Evolutionary conservation across 1,140 invertebrate genomes (phyloP), one percentile per base, ranked within the genome.

Genomic region (Epicauta chinensis): DNA sequence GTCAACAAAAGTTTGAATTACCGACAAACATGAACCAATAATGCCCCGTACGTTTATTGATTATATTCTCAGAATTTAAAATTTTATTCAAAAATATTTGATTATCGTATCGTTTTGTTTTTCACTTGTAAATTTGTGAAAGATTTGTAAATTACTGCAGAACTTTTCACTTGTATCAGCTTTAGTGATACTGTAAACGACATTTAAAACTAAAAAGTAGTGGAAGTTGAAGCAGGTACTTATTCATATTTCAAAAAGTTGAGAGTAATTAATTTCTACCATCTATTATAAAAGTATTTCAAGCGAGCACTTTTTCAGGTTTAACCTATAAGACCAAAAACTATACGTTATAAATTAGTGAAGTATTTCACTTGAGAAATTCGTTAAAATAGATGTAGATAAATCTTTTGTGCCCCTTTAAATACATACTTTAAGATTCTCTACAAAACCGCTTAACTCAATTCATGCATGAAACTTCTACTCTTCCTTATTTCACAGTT

Each of bases 231-330:
- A 23, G 23, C 23, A 23, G 23, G 23, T 23, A 23, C 23, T 23
- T 11, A 34, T 16, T 38, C 34, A 38, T 47, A 47, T 47, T 47
- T 47, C 38, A 47, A 38, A 47, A 23, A 38, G 34, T 47, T 47
- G 11, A 37, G 15, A 47, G 30, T 47, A 47, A 47, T 47, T 47
- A 47, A 47, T 47, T 38, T 38, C 45, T 29, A 16, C 45, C 5
- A 37, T 47, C 45, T 29, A 29, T 38, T 47, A 38, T 47, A 37
- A 37, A 37, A 46, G 23, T 47, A 47, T 47, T 38, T 37, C 15
- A 16, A 34, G 45, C 10, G n/a, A 29, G n/a, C n/a, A 29, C 3
- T 43, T 43, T 43, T 43, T 43, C 17, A 16, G 32, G 17, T 46
- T 16, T 16, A 46, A 34, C 43, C 43, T 46, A 31, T 35, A 16